Base-by-base conservation (phyloP, 2,888 invertebrate genomes). In the Sepioteuthis lessoniana region DNA sequence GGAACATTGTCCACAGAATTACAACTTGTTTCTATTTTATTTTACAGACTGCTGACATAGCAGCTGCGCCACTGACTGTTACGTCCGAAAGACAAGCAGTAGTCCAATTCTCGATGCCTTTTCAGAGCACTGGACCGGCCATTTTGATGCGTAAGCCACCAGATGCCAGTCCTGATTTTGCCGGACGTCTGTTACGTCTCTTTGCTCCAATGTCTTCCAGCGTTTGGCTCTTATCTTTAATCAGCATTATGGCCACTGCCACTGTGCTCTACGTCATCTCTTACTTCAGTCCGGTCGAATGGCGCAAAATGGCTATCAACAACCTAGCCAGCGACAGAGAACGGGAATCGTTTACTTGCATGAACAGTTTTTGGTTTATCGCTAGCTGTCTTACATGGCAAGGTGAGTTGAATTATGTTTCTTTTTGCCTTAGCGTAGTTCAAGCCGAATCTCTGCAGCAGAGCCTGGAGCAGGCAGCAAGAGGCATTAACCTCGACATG, bases 301-400 rank as follows among this genome's bases (percentile, higher is more conserved):
- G 96, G 96, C 94, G 96, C 42, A 94, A 95, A 31, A 95, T 96
- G 95, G 94, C 95, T 31, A 95, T 95, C 91, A 96, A 96, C 94
- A 94, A 95, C n/a, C 95, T 96, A 94, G 96, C 96, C 25, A 96
- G 96, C 1, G 42, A 95, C 1, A 94, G 96, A 35, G 96, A 96
- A 94, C 95, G 95, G 0, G 96, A 96, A 94, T 96, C 96, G 0
- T 96, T 96, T 94, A 96, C 96, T 5, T 96, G 96, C 90, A 94
- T 95, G 90, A 96, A 96, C 95, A 95, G 96, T 4, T 96, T 96
- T 94, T 96, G 96, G 96, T 96, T 96, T 93, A 94, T 95, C 0
- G 93, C 96, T 50, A 96, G 96, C 94, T 95, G 96, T 7, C 47
- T 95, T 42, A 94, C 95, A 31, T 96, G 95, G 95, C 96, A 96